These are phyloP conservation scores for Ficedula albicollis DNA, from an alignment of 2,797 vertebrate species.

Conservation along the genomic window DNA sequence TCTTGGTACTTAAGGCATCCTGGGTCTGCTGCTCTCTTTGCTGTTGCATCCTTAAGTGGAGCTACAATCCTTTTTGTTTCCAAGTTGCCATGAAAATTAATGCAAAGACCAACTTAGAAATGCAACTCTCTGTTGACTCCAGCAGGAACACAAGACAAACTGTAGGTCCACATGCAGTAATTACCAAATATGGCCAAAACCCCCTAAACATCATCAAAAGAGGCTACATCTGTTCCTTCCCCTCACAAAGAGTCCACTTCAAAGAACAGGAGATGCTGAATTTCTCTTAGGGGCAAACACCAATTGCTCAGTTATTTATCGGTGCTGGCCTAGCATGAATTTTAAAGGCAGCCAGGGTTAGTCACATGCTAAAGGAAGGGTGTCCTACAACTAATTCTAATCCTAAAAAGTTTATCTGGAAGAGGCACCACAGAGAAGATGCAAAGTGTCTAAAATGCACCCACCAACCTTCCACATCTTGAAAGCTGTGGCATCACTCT, in stretches of 20 bases:
- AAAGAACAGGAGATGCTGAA: not conserved
- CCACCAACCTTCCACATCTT: not conserved
- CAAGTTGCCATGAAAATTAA: slow-evolving; percentile 37
- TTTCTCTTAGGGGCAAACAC: not conserved
- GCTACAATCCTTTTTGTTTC: not conserved
- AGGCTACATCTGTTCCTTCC: not conserved
- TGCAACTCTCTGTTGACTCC: not conserved
- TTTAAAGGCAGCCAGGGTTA: not conserved
- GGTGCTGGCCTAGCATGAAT: not conserved
- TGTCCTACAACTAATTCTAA: not conserved
- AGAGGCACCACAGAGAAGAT: not conserved
- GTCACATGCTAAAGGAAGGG: not conserved
- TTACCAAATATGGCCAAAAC: slow-evolving; percentile 39
- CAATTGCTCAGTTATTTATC: slow-evolving; percentile 23
- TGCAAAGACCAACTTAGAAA: not conserved
- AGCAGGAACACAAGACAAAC: not conserved
- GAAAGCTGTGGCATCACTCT: not conserved
- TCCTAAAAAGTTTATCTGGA: not conserved
- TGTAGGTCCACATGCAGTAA: not conserved
- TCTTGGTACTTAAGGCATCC: not conserved
- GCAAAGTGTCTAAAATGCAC: not conserved
- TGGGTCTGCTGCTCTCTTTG: not conserved
- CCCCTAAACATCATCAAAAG: not conserved
- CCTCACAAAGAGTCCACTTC: not conserved
- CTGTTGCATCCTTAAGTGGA: not conserved